Conservation (phyloP, 2,888 invertebrate genomes). For the Augiades crinisus region DNA sequence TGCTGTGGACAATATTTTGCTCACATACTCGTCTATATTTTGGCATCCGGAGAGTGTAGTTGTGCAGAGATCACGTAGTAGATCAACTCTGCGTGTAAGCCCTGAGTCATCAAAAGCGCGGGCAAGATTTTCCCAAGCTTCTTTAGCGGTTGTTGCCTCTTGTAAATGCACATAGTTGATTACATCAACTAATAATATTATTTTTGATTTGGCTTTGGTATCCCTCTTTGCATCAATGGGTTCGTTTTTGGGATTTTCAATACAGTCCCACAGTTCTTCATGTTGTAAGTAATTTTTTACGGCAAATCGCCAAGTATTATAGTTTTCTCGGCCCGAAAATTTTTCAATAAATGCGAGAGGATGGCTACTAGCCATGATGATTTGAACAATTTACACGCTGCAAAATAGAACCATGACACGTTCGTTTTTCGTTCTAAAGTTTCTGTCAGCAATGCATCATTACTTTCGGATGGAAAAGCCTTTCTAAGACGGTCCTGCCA, state of each 20-base stretch:
- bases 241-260: neutral
- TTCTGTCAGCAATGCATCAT: constrained; percentile 18
- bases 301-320: constrained; percentile 4
- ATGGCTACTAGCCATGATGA: no score
- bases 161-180: neutral
- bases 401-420: no score
- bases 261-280: neutral
- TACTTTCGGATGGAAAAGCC: constrained; percentile 22
- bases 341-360: neutral
- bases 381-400: no score
- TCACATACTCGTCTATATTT: constrained; percentile 22
- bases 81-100: constrained; percentile 25
- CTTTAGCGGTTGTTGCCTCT: neutral
- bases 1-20: constrained; percentile 22
- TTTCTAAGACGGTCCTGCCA: constrained; percentile 11
- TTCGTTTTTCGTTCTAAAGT: no score
- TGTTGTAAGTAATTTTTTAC: neutral
- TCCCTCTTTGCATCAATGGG: neutral
- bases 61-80: neutral
- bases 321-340: neutral
- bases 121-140: constrained; percentile 9
- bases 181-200: neutral
- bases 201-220: neutral
- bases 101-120: constrained; percentile 28
- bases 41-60: neutral